Evolutionary conservation across 64 coral and sea anemone genomes (phyloP).

Genomic region (Anthopleura sola): DNA sequence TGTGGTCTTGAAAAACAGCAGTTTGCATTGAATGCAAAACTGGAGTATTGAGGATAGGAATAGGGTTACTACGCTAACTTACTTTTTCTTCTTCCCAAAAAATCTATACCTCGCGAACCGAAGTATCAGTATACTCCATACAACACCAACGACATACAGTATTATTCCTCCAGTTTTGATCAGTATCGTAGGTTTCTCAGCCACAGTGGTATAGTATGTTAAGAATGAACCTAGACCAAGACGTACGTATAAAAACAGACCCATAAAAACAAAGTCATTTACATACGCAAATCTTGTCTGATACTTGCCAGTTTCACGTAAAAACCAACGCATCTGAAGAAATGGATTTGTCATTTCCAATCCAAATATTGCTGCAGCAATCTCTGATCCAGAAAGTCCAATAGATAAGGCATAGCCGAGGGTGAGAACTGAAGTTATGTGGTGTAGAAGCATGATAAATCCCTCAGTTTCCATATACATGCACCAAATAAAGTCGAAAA

Average conservation of each 20-base stretch:
- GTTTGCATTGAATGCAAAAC: no score
- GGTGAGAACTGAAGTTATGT: constrained; percentile 63
- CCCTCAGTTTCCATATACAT: constrained; percentile 94
- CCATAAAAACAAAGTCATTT: constrained; percentile 89
- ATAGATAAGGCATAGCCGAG: constrained; percentile 48
- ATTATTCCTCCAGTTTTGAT: constrained; percentile 71
- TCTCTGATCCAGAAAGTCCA: constrained; percentile 69
- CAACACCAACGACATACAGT: constrained; percentile 73
- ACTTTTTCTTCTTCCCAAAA: constrained; percentile 57
- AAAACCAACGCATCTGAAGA: constrained; percentile 91
- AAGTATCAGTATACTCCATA: constrained; percentile 81
- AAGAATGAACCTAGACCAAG: constrained; percentile 76
- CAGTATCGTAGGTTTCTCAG: constrained; percentile 57
- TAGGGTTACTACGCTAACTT: no score
- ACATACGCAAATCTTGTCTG: constrained; percentile 66
- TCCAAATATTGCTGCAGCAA: constrained; percentile 85
- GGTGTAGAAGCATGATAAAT: constrained; percentile 81
- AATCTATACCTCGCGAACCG: constrained; percentile 86
- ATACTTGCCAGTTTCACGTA: constrained; percentile 85
- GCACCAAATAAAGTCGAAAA: constrained; percentile 94
- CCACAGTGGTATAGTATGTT: constrained; percentile 37
- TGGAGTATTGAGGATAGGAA: no score
- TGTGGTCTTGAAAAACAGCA: no score
- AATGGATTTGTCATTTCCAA: constrained; percentile 91
- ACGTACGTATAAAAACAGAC: constrained; percentile 70